Base-by-base conservation (phyloP, 1,140 invertebrate species). In the Varroa destructor region DNA sequence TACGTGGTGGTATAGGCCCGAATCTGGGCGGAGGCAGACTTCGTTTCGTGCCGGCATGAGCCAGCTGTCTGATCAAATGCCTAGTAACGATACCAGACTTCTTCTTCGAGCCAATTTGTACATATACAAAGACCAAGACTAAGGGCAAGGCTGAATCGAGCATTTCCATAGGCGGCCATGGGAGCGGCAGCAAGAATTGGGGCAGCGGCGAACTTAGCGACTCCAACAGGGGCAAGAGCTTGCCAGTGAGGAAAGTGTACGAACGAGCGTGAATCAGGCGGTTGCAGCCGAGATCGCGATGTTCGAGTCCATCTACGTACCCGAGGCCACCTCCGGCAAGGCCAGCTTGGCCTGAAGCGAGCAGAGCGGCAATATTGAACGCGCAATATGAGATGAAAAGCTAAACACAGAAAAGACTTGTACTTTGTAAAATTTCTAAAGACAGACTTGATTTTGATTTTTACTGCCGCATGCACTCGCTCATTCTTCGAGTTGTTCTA, bases 241-340 rank as follows among this genome's bases (percentile, higher is more conserved):
- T 40, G 14, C 40, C 61, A 12, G 61, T 67, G 46, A 3, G 40
- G 0, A 42, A 58, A 42, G 42, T 40, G 25, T 58, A 25, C 57
- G 57, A 42, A 58, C 57, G 25, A 12, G 25, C 57, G 57, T 25
- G 25, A 25, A 25, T 25, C 25, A 25, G 25, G 25, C 25, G 25
- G 25, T 25, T 25, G 25, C 25, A 25, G 25, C 25, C 61, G 37
- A 67, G 61, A 67, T 37, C 37, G 61, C 61, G 12, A 37, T 67
- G 40, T 12, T 37, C 61, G 61, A 67, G 61, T 25, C 61, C 57
- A 58, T 3, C 61, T 4, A 12, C 61, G 37, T 67, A 67, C 2
- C 61, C 61, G 37, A 67, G 1, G 0, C 61, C 61, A 37, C 2
- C 61, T 2, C 57, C 61, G 61, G 14, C 12, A 37, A 40, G 40